Base-by-base conservation (phyloP, 2,113 vertebrate genomes). In the Spizaetus ornatus region DNA sequence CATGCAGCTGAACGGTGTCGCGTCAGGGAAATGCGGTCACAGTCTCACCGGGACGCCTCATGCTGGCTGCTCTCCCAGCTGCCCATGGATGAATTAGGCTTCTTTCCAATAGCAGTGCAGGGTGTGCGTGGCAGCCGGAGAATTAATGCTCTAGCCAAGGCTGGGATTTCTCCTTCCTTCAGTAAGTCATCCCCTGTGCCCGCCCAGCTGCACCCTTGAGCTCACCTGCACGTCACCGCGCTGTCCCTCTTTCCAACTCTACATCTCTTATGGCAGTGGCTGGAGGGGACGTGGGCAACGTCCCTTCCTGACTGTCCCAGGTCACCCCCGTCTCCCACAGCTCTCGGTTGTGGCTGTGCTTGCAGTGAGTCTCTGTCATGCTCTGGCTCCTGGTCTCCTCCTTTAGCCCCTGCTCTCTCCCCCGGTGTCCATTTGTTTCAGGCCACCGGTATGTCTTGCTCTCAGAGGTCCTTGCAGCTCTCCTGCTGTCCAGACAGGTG, bases 1-100 rank as follows among this genome's bases (percentile, higher is more conserved):
- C 36, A 2, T 7, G 38, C 55, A 62, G 34, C 48, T 73, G 47
- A 47, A 32, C 0, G 3, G 58, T 26, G 17, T 50, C 22, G 1
- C 7, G 10, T 48, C 79, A 62, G 66, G 50, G 56, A 70, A 27
- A 42, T 1, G 7, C 0, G 0, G 40, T 53, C 5, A 6, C 0
- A 0, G 25, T 72, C 53, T 25, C 3, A 1, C 67, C 0, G 0
- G 45, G 53, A 66, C 1, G 2, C 20, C 42, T 88, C 26, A 10
- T 1, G 1, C 45, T 95, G 90, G 43, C 58, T 80, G 36, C 58
- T 73, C 27, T 93, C 42, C 59, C 50, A 77, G 71, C 19, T 77
- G 48, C 53, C 12, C 0, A 0, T 65, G 58, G 38, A 61, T 86
- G 25, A 48, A 69, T 88, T 62, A 5, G 29, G 62, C 67, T 93